Evolutionary conservation across 2,888 invertebrate genomes (phyloP).

Genomic region (Lepidocyrtoides sp.): DNA sequence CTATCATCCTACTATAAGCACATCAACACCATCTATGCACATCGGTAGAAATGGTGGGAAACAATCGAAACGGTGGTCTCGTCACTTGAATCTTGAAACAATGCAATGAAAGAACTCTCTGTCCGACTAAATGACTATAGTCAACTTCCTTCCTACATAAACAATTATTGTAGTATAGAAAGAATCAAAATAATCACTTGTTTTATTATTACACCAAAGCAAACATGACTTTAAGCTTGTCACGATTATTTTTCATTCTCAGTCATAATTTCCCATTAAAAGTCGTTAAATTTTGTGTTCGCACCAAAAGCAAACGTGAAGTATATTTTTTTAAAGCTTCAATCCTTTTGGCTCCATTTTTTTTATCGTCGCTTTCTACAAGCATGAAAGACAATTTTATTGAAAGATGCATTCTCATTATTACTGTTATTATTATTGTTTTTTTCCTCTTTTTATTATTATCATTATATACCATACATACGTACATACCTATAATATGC

Average conservation of each 20-base stretch:
- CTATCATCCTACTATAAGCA: neutral
- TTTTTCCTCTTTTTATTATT: neutral
- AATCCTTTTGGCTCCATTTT: neutral
- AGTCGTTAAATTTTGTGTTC: neutral
- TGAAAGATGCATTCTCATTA: constrained; percentile 22
- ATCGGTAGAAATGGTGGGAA: neutral
- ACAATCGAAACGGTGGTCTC: neutral
- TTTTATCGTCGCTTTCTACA: neutral
- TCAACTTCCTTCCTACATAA: too few species aligned
- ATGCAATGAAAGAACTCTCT: neutral
- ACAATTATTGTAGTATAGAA: too few species aligned
- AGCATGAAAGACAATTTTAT: constrained; percentile 12
- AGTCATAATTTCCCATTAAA: neutral
- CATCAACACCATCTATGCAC: constrained; percentile 25
- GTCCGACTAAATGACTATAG: neutral
- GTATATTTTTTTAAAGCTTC: neutral
- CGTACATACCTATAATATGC: too few species aligned
- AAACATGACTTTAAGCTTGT: neutral
- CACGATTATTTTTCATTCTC: neutral
- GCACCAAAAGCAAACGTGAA: neutral
- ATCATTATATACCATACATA: too few species aligned
- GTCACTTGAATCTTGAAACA: too few species aligned
- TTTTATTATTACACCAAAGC: neutral
- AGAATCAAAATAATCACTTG: too few species aligned
- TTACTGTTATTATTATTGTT: neutral